phyloP scores from a whole-genome alignment of 64 coral and sea anemone species.

The Catalaphyllia jardinei region DNA sequence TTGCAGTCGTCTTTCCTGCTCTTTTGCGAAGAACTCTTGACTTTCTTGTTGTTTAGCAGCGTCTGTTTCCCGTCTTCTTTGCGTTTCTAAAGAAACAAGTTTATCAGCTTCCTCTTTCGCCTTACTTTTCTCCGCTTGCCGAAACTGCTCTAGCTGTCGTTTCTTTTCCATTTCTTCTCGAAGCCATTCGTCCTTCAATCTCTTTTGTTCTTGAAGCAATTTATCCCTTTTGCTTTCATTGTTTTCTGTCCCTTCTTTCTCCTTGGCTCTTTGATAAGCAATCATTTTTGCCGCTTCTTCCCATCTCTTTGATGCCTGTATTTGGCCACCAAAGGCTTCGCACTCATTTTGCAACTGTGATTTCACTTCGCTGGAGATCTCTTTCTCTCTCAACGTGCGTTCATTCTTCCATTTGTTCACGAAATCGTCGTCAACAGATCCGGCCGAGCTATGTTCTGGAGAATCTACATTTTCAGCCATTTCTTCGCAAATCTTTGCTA shows the following conservation, averaged over 20 bases:
- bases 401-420: neutral
- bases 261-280: neutral
- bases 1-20: neutral
- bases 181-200: conserved; percentile 24
- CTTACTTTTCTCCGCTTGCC: conserved; percentile 27
- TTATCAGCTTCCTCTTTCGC: conserved; percentile 10
- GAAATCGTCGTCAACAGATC: neutral
- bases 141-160: neutral
- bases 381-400: neutral
- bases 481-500: neutral
- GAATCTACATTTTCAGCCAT: neutral
- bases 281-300: conserved; percentile 21
- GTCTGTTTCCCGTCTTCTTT: neutral
- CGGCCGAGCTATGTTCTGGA: neutral
- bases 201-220: conserved; percentile 21
- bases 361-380: neutral
- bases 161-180: conserved; percentile 22
- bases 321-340: conserved; percentile 20
- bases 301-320: conserved; percentile 1
- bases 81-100: conserved; percentile 17
- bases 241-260: conserved; percentile 15
- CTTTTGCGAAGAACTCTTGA: conserved; percentile 2
- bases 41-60: conserved; percentile 25
- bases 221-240: conserved; percentile 6
- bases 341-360: conserved; percentile 15